These are phyloP conservation scores for Mythimna loreyi DNA, from an alignment of 2,888 invertebrate genomes.

Conservation along the genomic window DNA sequence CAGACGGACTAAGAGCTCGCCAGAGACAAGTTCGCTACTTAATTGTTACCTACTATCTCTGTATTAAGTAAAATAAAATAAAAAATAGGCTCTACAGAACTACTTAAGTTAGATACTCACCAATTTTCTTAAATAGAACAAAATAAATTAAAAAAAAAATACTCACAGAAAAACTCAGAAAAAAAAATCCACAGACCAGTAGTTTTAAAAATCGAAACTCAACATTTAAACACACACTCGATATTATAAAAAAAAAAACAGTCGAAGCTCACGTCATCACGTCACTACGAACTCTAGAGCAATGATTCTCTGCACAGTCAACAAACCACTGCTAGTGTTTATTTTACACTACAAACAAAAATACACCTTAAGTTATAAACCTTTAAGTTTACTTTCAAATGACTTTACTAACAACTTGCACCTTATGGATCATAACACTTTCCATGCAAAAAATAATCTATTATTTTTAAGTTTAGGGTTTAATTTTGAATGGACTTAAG, in stretches of 20 bases:
- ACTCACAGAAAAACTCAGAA: conserved; percentile 45
- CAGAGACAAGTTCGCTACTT: background rate
- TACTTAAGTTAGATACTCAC: background rate
- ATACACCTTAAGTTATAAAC: background rate
- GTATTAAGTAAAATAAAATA: too few relatives aligned
- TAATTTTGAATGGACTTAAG: conserved; percentile 6
- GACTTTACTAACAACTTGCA: conserved; percentile 6
- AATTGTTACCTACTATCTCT: background rate
- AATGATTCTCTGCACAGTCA: conserved; percentile 63
- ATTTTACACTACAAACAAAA: conserved; percentile 26
- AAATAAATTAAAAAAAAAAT: background rate
- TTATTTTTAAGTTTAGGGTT: fast-evolving
- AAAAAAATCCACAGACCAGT: conserved; percentile 47
- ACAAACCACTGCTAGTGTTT: conserved; percentile 54
- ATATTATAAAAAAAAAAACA: conserved; percentile 39
- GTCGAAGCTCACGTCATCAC: conserved; percentile 59
- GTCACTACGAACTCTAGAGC: conserved; percentile 62
- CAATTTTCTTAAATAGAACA: background rate
- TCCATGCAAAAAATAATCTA: background rate
- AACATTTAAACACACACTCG: conserved; percentile 43
- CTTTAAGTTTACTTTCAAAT: conserved; percentile 6
- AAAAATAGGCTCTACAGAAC: too few relatives aligned
- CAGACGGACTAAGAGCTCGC: background rate
- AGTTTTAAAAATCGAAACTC: conserved; percentile 19
- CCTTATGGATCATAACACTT: conserved; percentile 7